These are phyloP conservation scores for Falco columbarius DNA, from an alignment of 2,797 vertebrate genomes.

Conservation along the genomic window DNA sequence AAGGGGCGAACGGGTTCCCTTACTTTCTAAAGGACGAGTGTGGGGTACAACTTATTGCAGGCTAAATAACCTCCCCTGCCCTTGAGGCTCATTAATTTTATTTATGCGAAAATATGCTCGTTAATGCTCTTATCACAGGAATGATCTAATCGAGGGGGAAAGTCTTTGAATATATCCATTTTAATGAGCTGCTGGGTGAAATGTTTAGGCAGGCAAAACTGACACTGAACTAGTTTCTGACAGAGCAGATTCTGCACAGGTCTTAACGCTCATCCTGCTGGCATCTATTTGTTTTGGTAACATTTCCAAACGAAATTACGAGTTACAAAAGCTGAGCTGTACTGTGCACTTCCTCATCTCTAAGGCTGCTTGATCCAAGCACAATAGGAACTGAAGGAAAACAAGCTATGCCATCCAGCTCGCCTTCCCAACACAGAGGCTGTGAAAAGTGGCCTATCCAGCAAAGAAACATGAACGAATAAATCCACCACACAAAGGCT, in stretches of 20 bases:
- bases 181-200: slow-evolving; percentile 40
- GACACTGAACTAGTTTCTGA: not conserved
- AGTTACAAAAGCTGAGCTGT: slow-evolving; percentile 27
- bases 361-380: not conserved
- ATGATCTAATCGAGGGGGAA: slow-evolving; percentile 10
- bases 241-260: slow-evolving; percentile 17
- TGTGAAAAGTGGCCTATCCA: not conserved
- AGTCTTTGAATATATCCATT: slow-evolving; percentile 3
- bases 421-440: not conserved
- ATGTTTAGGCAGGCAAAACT: slow-evolving; percentile 50
- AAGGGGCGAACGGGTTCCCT: not conserved
- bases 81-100: slow-evolving; percentile 26
- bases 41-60: not conserved
- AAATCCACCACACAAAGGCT: not conserved
- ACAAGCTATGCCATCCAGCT: not conserved
- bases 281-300: slow-evolving; percentile 47
- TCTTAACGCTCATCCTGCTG: slow-evolving; percentile 13
- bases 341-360: not conserved
- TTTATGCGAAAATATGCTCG: slow-evolving; percentile 44
- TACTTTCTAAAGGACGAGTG: not conserved
- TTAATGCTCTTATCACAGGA: slow-evolving; percentile 52
- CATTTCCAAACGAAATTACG: not conserved
- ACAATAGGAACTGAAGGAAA: not conserved
- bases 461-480: not conserved
- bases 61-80: slow-evolving; percentile 50